phyloP scores from a whole-genome alignment of 2,113 vertebrate genomes.

The Dromaius novaehollandiae region DNA sequence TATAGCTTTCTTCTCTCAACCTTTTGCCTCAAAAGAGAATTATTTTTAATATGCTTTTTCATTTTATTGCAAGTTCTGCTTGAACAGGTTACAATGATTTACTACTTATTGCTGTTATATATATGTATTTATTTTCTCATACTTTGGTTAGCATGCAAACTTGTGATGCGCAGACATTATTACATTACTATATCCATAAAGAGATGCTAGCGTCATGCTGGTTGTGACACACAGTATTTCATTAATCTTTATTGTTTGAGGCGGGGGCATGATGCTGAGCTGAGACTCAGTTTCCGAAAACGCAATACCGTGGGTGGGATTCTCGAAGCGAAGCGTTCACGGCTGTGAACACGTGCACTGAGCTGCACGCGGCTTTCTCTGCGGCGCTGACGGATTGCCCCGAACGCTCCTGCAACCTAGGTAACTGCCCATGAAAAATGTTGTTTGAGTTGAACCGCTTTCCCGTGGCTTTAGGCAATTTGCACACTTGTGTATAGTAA shows the following conservation, averaged over 20 bases:
- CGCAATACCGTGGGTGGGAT: neutral
- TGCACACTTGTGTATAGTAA: neutral
- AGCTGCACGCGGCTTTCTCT: neutral
- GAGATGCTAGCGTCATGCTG: neutral
- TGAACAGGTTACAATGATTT: neutral
- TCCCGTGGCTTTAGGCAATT: neutral
- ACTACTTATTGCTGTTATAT: neutral
- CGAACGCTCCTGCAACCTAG: neutral
- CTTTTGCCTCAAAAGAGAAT: neutral
- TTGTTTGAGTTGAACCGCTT: neutral
- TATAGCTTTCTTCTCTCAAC: neutral
- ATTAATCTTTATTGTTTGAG: neutral
- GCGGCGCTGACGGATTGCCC: neutral
- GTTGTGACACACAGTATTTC: neutral
- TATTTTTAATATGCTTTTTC: neutral
- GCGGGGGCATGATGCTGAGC: neutral
- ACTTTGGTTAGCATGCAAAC: neutral
- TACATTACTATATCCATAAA: neutral
- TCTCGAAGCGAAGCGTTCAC: neutral
- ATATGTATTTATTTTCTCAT: neutral
- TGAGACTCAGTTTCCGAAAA: neutral
- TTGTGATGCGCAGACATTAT: neutral
- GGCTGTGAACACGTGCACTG: accelerated
- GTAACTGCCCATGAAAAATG: neutral
- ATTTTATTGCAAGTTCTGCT: neutral